Conservation (phyloP, 2,888 invertebrate genomes). For the Baccha elongata region DNA sequence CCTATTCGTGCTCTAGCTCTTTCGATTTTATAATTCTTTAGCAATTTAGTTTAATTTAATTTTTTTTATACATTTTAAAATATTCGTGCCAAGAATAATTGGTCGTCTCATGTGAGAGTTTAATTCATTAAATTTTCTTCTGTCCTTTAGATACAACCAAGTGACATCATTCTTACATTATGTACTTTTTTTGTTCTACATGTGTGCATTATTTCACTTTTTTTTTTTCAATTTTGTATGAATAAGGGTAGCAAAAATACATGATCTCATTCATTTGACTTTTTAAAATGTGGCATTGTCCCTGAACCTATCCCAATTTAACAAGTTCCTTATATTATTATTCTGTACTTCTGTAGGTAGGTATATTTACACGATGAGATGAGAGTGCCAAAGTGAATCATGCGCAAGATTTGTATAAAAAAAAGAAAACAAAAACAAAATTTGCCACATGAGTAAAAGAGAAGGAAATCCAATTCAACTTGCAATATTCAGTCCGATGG, state of each 20-base stretch:
- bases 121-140: constrained; percentile 29
- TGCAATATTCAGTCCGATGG: constrained; percentile 62
- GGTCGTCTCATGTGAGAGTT: constrained; percentile 13
- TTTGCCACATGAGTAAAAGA: constrained; percentile 27
- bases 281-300: constrained; percentile 60
- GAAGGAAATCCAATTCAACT: constrained; percentile 51
- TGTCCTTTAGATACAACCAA: constrained; percentile 10
- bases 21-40: constrained; percentile 23
- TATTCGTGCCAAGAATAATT: constrained; percentile 36
- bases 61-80: constrained; percentile 23
- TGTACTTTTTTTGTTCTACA: constrained; percentile 1
- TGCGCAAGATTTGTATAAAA: constrained; percentile 46
- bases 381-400: constrained; percentile 48
- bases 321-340: constrained; percentile 52
- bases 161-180: constrained; percentile 43
- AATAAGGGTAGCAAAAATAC: constrained; percentile 28
- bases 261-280: constrained; percentile 51
- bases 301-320: constrained; percentile 71
- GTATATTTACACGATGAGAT: constrained; percentile 22
- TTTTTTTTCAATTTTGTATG: not conserved
- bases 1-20: constrained; percentile 1
- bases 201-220: not conserved
- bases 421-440: constrained; percentile 4
- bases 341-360: too few relatives aligned
- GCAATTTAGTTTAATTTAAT: constrained; percentile 52